Conservation (phyloP, 92 coral and sea anemone genomes). For the Zoanthus sansibaricus region DNA sequence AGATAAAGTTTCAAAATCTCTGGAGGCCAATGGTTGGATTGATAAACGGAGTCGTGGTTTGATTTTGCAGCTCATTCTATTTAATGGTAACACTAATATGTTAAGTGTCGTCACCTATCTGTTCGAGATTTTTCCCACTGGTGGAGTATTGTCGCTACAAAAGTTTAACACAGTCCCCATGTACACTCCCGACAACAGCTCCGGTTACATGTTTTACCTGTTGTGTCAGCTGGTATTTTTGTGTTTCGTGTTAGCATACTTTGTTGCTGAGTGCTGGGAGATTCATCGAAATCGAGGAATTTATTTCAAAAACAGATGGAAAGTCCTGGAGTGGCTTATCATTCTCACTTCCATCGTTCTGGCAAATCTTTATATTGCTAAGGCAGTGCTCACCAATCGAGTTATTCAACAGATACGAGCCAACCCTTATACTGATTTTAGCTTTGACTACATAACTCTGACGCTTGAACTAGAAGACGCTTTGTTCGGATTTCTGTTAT, state of each 20-base stretch:
- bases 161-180: slow-evolving; percentile 39
- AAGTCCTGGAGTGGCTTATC: slow-evolving; percentile 56
- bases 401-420: slow-evolving; percentile 52
- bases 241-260: slow-evolving; percentile 62
- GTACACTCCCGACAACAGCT: slow-evolving; percentile 25
- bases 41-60: slow-evolving; percentile 69
- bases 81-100: slow-evolving; percentile 71
- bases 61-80: slow-evolving; percentile 57
- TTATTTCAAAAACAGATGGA: slow-evolving; percentile 64
- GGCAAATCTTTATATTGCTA: slow-evolving; percentile 59
- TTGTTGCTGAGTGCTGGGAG: slow-evolving; percentile 58
- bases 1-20: slow-evolving; percentile 49
- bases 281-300: slow-evolving; percentile 38
- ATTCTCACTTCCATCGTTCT: slow-evolving; percentile 51
- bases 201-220: slow-evolving; percentile 48
- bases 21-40: slow-evolving; percentile 60
- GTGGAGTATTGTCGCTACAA: slow-evolving; percentile 44
- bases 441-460: slow-evolving; percentile 64
- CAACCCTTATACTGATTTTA: slow-evolving; percentile 69
- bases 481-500: slow-evolving; percentile 57
- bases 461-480: slow-evolving; percentile 66
- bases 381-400: slow-evolving; percentile 49
- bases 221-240: slow-evolving; percentile 66
- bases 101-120: slow-evolving; percentile 60
- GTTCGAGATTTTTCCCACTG: slow-evolving; percentile 71